These are phyloP conservation scores for Tetrax tetrax DNA, from an alignment of 2,113 vertebrate genomes.

Conservation along the genomic window DNA sequence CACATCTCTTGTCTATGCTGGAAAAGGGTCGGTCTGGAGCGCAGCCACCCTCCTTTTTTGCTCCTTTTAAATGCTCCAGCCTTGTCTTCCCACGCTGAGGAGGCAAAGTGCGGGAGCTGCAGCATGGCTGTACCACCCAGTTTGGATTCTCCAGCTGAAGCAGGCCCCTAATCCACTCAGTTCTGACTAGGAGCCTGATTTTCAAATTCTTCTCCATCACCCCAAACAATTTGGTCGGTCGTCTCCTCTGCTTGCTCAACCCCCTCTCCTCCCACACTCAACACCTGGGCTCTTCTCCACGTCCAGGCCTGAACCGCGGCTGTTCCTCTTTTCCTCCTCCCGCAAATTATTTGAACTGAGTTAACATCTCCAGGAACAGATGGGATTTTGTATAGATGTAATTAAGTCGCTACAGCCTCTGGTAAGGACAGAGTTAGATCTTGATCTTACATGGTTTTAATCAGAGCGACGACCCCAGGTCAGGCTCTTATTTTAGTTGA, in stretches of 20 bases:
- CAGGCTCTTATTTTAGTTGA: neutral
- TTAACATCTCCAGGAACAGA: neutral
- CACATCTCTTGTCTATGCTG: neutral
- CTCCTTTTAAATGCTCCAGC: neutral
- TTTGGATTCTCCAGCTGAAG: neutral
- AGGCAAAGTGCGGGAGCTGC: neutral
- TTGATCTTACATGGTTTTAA: neutral
- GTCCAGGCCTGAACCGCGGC: accelerated
- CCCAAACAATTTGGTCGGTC: neutral
- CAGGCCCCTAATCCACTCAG: accelerated
- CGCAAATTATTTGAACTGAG: neutral
- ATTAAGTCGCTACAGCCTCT: slow-evolving; percentile 22
- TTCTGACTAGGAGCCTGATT: neutral
- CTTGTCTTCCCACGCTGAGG: accelerated
- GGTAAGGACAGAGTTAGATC: neutral
- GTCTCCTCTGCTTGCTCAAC: neutral
- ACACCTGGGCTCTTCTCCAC: neutral
- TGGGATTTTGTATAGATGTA: neutral
- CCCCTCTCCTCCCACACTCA: neutral
- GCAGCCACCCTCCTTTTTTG: neutral
- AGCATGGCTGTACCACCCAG: accelerated
- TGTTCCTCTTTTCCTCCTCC: neutral
- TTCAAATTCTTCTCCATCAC: neutral
- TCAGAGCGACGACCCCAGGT: neutral
- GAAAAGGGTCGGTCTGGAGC: neutral